These are phyloP conservation scores for Neoscelio sp. DNA, from an alignment of 2,888 invertebrate species.

Conservation along the genomic window DNA sequence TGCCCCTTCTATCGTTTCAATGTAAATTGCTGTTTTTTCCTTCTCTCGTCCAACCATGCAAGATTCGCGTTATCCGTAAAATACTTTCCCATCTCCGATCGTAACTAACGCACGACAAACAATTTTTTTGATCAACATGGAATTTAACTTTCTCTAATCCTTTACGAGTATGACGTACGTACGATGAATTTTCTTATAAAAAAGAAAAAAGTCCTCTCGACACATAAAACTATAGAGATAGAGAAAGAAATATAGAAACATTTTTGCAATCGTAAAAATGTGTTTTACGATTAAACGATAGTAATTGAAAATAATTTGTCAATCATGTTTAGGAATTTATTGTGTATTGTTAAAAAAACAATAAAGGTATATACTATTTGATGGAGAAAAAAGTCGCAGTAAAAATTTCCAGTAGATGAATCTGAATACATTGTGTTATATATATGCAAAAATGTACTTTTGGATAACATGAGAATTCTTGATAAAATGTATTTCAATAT, in stretches of 20 bases:
- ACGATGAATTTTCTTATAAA: slow-evolving; percentile 19
- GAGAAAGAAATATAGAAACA: background rate
- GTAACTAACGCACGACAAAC: slow-evolving; percentile 25
- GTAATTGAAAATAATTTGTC: slow-evolving; percentile 7
- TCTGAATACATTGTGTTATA: too few relatives aligned
- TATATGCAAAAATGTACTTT: too few relatives aligned
- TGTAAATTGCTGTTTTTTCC: background rate
- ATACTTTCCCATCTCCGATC: slow-evolving; percentile 21
- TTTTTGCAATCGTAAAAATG: background rate
- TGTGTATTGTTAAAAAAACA: slow-evolving; percentile 8
- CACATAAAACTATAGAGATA: too few relatives aligned
- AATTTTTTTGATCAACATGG: slow-evolving; percentile 39
- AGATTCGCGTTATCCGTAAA: slow-evolving; percentile 14
- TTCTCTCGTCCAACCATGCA: background rate
- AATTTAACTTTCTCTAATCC: slow-evolving; percentile 50
- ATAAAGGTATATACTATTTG: too few relatives aligned
- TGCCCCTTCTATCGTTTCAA: too few relatives aligned
- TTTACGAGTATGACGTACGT: slow-evolving; percentile 21
- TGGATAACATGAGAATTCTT: too few relatives aligned
- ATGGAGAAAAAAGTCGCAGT: too few relatives aligned
- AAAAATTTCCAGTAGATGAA: too few relatives aligned
- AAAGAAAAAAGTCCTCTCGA: background rate
- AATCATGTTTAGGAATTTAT: background rate
- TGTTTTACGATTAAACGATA: slow-evolving; percentile 1
- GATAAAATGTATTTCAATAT: too few relatives aligned